Percentiles rank a stretch among this genome's conserved stretches.
These are phyloP conservation scores for Archaeoteleia sp. DNA, from an alignment of 2,888 invertebrate species.

Conservation along the genomic window DNA sequence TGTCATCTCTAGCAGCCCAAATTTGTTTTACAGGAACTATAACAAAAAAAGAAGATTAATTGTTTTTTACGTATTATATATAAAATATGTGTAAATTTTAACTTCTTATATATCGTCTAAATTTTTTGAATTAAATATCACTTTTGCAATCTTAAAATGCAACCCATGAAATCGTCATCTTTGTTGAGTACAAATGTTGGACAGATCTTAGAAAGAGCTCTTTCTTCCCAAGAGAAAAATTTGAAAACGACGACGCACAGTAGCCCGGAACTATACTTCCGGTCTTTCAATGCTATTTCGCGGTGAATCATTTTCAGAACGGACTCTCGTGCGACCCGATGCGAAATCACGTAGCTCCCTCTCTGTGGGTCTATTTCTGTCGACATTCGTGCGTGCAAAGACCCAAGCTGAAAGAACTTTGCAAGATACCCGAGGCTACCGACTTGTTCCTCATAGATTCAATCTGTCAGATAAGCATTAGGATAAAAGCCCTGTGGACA, in stretches of 20 bases:
- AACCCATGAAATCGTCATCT: not conserved
- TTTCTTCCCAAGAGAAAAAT: conserved; percentile 38
- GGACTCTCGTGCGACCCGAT: conserved; percentile 43
- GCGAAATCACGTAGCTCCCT: conserved; percentile 49
- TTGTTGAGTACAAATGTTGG: conserved; percentile 22
- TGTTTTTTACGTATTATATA: too few species aligned
- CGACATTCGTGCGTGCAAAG: conserved; percentile 38
- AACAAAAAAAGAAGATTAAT: conserved; percentile 28
- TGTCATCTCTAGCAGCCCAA: conserved; percentile 86
- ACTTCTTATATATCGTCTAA: too few species aligned
- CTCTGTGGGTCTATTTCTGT: conserved; percentile 48
- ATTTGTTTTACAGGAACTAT: conserved; percentile 81
- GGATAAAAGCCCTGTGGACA: too few species aligned
- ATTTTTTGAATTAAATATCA: too few species aligned
- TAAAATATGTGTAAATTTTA: too few species aligned
- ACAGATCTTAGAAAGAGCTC: conserved; percentile 18
- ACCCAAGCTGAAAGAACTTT: conserved; percentile 21
- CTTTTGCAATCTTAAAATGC: too few species aligned
- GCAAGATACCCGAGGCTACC: conserved; percentile 16
- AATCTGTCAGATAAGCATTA: too few species aligned
- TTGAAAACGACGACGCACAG: conserved; percentile 27
- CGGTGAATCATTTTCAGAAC: conserved; percentile 53
- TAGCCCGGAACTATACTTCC: conserved; percentile 50
- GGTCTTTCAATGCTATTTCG: conserved; percentile 47
- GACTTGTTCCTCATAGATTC: conserved; percentile 8